Evolutionary conservation across 2,113 vertebrate species (phyloP), one percentile per base, ranked within the genome.

Genomic region (Myxocyprinus asiaticus): DNA sequence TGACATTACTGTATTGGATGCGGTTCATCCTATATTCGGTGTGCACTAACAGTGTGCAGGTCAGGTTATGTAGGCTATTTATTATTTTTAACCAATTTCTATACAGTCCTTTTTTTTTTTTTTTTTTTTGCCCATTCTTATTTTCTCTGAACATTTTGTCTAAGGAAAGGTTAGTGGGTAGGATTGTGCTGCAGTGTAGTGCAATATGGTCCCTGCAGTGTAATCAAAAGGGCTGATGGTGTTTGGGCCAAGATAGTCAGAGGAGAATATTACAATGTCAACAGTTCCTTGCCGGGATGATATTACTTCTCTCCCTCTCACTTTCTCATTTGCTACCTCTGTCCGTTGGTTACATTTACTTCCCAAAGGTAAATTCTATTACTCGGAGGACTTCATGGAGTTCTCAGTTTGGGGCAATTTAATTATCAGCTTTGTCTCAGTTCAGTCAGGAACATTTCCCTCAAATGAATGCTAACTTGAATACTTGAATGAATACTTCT

Each of bases 231-330:
- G 45, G 59, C 73, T 64, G 73, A 76, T 76, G 61, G 73, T 64
- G 73, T 65, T 76, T 65, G 62, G 73, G 62, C 62, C 61, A 33
- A 76, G 59, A 76, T 44, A 64, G 47, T 76, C 73, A 44, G 73
- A 63, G 62, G 14, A 64, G 73, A 76, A 76, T 76, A 76, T 76
- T 76, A 76, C 61, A 65, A 22, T 76, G 73, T 76, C 61, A 76
- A 76, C 59, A 15, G 73, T 64, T 65, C 47, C 48, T n/a, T 51
- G 61, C 61, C 73, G 43, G 59, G 33, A 12, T 55, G 22, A 65
- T 64, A 76, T 64, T 76, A 61, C 17, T 22, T 15, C 51, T 12
- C 48, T 50, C 17, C 42, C 14, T 59, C 0, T n/a, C 14, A 9
- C 45, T n/a, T 76, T 76, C 73, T 53, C 22, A 65, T 65, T 76